Percentiles rank a stretch among this genome's conserved stretches.
Conservation (phyloP, 2,888 invertebrate genomes). For the Hypomecis punctinalis region DNA sequence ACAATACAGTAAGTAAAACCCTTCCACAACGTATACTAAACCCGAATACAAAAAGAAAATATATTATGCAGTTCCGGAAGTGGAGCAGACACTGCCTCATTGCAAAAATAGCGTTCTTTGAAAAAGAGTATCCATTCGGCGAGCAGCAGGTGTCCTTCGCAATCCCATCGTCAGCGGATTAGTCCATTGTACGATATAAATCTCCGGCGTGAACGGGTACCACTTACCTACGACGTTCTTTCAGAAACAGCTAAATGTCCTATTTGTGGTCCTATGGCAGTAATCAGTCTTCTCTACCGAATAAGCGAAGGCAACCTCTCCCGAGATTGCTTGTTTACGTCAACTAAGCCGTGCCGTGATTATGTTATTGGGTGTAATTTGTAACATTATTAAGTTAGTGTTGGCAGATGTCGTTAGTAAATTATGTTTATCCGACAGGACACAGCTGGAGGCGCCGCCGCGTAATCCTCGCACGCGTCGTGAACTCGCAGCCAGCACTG, state of each 20-base stretch:
- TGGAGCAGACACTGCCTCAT: neutral
- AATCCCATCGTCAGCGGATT: slow-evolving; percentile 78
- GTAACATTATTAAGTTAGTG: slow-evolving; percentile 70
- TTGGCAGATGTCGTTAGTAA: slow-evolving; percentile 74
- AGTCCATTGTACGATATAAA: slow-evolving; percentile 75
- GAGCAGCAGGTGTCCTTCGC: slow-evolving; percentile 76
- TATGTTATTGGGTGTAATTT: slow-evolving; percentile 59
- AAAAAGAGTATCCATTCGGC: slow-evolving; percentile 68
- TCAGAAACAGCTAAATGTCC: slow-evolving; percentile 48
- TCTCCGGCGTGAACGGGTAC: slow-evolving; percentile 60
- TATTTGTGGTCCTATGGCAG: slow-evolving; percentile 14
- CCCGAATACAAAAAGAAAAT: neutral
- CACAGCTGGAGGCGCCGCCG: slow-evolving; percentile 70
- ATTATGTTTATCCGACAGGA: slow-evolving; percentile 76
- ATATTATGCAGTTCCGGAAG: slow-evolving; percentile 5
- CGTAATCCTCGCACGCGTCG: slow-evolving; percentile 68
- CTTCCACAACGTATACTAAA: no score
- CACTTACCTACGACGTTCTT: slow-evolving; percentile 62
- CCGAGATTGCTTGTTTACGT: slow-evolving; percentile 54
- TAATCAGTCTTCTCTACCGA: slow-evolving; percentile 49
- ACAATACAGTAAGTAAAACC: no score
- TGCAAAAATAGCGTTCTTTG: slow-evolving; percentile 35
- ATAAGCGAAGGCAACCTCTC: slow-evolving; percentile 46
- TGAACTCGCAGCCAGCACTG: slow-evolving; percentile 57
- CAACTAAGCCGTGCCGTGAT: slow-evolving; percentile 52